Evolutionary conservation across 2,797 vertebrate genomes (phyloP).

Genomic region (Falco columbarius): DNA sequence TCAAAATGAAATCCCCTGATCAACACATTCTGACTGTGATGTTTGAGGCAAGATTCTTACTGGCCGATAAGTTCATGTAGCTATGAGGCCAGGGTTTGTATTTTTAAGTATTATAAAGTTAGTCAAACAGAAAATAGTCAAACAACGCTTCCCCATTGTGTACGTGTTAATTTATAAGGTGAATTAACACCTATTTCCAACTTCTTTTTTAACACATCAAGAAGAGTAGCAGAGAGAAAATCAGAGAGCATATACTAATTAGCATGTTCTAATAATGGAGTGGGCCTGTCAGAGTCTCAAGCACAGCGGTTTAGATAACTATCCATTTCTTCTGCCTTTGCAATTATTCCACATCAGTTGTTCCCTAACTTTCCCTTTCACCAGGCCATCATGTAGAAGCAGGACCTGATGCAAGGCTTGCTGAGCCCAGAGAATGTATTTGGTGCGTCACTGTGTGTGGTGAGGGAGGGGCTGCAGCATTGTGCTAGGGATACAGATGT

Average conservation of each 20-base stretch:
- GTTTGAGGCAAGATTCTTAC: slow-evolving; percentile 61
- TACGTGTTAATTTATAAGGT: slow-evolving; percentile 77
- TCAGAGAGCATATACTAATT: slow-evolving; percentile 32
- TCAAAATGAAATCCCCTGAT: slow-evolving; percentile 37
- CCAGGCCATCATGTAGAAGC: neutral
- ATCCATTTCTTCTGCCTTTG: neutral
- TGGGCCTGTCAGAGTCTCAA: neutral
- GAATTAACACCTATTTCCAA: slow-evolving; percentile 61
- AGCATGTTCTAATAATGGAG: slow-evolving; percentile 45
- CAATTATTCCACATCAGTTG: neutral
- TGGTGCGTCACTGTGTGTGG: neutral
- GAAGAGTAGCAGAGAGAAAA: slow-evolving; percentile 36
- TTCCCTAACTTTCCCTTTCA: neutral
- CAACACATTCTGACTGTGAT: slow-evolving; percentile 35
- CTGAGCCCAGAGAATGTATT: neutral
- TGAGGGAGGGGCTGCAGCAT: neutral
- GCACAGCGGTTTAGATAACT: neutral
- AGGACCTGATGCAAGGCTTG: neutral
- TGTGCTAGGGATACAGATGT: neutral
- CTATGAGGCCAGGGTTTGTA: neutral
- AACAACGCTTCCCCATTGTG: neutral
- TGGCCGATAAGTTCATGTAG: slow-evolving; percentile 69
- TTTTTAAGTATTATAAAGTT: slow-evolving; percentile 66
- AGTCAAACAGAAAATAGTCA: slow-evolving; percentile 60
- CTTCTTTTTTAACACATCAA: neutral